Base-by-base conservation (phyloP, 1,140 invertebrate species). In the Caenorhabditis latens region DNA sequence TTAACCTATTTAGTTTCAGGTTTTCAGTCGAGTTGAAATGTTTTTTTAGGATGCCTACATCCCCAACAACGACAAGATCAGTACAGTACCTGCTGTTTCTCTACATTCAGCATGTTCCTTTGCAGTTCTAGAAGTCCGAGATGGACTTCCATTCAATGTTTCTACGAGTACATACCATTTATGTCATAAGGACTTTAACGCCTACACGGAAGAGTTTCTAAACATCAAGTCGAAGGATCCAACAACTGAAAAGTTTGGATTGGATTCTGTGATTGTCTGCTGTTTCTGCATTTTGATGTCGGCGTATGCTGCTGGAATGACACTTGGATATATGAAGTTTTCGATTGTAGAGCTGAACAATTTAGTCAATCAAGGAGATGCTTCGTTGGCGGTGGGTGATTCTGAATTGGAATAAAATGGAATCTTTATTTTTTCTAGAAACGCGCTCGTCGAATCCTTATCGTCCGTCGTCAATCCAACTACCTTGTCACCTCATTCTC, bases 311-410 rank as follows among this genome's bases (percentile, higher is more conserved):
- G 43, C 71, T 4, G 71, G 71, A 50, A 79, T 79, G 71, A 79
- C 71, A 32, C 21, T 79, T n/a, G 71, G 71, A 24, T 79, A 79
- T 50, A 79, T 79, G 71, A 79, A 79, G 21, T 79, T 79, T 42
- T 79, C 71, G n/a, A 79, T 79, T 21, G 46, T 79, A 2, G 71
- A 79, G 6, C 46, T 79, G 43, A 79, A 79, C 13, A 79, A 46
- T 7, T 19, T 79, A 7, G 21, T 79, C 46, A 79, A 79, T 32
- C 14, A 19, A 24, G 71, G 19, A 53, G 71, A 79, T 43, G 71
- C n/a, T 8, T 13, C 42, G 6, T 48, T 71, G 65, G 65, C 65
- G 65, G 65, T 71, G 13, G n/a, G 65, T n/a, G n/a, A 24, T 11
- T 53, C 57, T n/a, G 57, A 58, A 58, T 21, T 4, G 14, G 50